Evolutionary conservation across 53 echinoderm and acorn worm species (phyloP), one percentile per base, ranked within the genome.

Genomic region (Echinometra lucunter): DNA sequence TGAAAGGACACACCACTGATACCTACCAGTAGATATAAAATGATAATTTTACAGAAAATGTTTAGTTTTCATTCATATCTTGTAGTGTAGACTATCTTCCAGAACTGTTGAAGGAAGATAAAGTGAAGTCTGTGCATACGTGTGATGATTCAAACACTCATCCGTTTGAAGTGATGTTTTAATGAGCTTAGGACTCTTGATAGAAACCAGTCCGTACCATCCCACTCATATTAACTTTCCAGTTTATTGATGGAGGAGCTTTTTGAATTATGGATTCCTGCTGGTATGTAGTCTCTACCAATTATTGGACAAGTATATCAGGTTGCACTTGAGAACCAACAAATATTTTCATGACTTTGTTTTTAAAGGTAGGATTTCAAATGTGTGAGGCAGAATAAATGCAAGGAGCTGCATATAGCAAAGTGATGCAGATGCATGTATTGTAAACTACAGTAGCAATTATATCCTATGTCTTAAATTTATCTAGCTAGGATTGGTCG

Each of bases 81-180:
- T 23, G 3, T 4, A 63, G 6, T 3, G 5, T 63, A 63, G 5
- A 25, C 25, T 4, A 4, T 63, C 25, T 63, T 27, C 27, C 63
- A 63, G 63, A 6, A 63, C 63, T 63, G 25, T 5, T 2, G 1
- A 25, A 21, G 60, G 34, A 15, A 34, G 70, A 32, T 70, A 27
- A 70, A 11, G n/a, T 34, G 32, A 34, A 70, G 35, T 72, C 16
- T 63, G 32, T 35, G 35, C 15, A 34, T 32, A 34, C 35, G 13
- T 35, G 35, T 13, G 12, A n/a, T 32, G 35, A 34, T 72, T 72
- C 32, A 72, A 72, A 72, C 35, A 1, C 72, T 72, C 32, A 1
- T 13, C 30, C 32, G 8, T 72, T 70, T 78, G 78, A 78, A 78
- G 78, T 78, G 78, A 78, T 78, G 78, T 78, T 78, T 38, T 78